Conservation (phyloP, 1,140 invertebrate species). For the Probaryconus sp. region DNA sequence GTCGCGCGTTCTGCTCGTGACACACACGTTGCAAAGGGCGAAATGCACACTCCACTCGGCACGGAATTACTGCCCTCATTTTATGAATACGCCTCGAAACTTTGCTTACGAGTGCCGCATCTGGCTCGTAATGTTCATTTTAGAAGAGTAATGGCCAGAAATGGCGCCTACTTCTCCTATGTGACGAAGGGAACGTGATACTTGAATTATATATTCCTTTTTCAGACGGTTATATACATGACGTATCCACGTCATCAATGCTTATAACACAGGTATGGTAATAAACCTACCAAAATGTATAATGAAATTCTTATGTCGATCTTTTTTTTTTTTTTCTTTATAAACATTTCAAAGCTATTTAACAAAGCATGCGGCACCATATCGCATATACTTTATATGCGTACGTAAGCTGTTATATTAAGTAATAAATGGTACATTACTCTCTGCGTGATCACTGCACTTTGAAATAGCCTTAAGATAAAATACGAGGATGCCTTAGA, state of each 20-base stretch:
- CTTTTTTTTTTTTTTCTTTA: constrained; percentile 32
- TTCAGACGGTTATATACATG: too few relatives aligned
- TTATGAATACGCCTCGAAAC: constrained; percentile 58
- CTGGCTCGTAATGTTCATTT: constrained; percentile 58
- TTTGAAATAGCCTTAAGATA: constrained; percentile 33
- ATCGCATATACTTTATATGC: constrained; percentile 44
- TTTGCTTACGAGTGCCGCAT: constrained; percentile 38
- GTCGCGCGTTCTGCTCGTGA: constrained; percentile 61
- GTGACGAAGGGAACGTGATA: constrained; percentile 24
- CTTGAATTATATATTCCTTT: constrained; percentile 29
- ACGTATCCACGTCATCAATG: too few relatives aligned
- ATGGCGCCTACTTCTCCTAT: constrained; percentile 6
- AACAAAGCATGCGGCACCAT: constrained; percentile 42
- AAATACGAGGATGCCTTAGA: constrained; percentile 38
- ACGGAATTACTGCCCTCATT: constrained; percentile 47
- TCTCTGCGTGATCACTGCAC: constrained; percentile 44
- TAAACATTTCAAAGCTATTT: constrained; percentile 48
- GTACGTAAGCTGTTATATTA: constrained; percentile 48
- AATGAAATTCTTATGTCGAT: too few relatives aligned
- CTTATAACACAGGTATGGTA: too few relatives aligned
- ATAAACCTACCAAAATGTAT: too few relatives aligned
- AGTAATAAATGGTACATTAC: constrained; percentile 51
- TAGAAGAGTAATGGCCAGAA: constrained; percentile 25
- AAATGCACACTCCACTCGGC: constrained; percentile 36
- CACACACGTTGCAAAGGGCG: constrained; percentile 47